These are phyloP conservation scores for Galagoides demidoff DNA, from an alignment of 2,797 vertebrate species.

Conservation along the genomic window DNA sequence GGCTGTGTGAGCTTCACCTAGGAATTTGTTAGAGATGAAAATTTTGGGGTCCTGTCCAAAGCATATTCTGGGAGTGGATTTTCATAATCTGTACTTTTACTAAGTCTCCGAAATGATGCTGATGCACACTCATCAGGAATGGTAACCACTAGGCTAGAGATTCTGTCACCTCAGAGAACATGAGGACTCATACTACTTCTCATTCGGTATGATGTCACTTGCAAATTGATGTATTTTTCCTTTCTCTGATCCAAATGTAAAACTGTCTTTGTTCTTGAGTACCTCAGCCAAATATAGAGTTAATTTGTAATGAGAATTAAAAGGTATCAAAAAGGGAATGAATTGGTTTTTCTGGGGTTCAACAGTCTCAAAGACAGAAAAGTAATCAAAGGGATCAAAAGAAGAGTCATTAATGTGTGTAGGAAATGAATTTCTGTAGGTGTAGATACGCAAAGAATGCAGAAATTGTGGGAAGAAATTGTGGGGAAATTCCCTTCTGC, in stretches of 20 bases:
- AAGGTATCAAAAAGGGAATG: not conserved
- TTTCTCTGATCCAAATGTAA: not conserved
- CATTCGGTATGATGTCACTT: not conserved
- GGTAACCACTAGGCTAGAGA: not conserved
- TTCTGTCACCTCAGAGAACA: not conserved
- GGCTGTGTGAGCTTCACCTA: not conserved
- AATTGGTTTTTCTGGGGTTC: not conserved
- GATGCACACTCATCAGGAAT: fast-evolving
- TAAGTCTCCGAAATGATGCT: not conserved
- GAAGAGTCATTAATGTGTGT: not conserved
- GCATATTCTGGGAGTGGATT: not conserved
- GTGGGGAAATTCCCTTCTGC: not conserved
- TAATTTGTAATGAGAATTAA: not conserved
- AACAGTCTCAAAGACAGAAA: not conserved
- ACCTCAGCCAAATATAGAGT: too few species aligned
- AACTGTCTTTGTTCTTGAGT: not conserved
- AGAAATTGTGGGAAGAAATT: not conserved
- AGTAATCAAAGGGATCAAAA: not conserved
- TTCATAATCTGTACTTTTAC: not conserved
- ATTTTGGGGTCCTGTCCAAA: too few species aligned
- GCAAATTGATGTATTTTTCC: not conserved
- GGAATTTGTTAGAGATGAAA: not conserved
- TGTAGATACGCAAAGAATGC: not conserved
- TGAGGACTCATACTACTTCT: not conserved
- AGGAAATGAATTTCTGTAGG: not conserved